Base-by-base conservation (phyloP, 1,140 invertebrate genomes). In the Tetraneura akinire region DNA sequence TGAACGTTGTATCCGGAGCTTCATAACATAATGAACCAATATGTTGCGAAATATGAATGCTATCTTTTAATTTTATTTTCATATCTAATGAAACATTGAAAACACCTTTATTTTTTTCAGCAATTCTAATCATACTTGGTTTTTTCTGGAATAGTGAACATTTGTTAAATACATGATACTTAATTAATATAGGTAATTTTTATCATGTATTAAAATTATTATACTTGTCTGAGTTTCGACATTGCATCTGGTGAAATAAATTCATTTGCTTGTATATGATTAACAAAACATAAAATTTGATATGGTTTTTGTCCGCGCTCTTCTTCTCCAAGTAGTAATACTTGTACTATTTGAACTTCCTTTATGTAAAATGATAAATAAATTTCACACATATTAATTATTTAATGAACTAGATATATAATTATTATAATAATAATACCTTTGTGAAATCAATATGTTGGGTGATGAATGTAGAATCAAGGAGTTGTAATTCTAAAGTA, bases 241-340 rank as follows among this genome's bases (percentile, higher is more conserved):
- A 98, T 97, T 21, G 96, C 96, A 87, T 97, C 96, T 18, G 95
- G 93, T 1, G 95, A 95, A 84, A 98, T 97, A 85, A 97, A 97
- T 83, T 96, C 94, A 83, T 94, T 92, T 86, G 95, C 95, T 80
- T 91, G 91, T 84, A 96, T 93, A 84, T 95, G 92, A 82, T 92
- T 93, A 1, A 97, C 90, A 86, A 97, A 98, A 86, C 96, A 98
- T 85, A 97, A 90, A 1, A 94, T 93, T 87, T 97, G 95, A 85
- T 93, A 94, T 83, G 94, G 93, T 83, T 91, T 92, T 85, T 96
- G 94, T 3, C 94, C 94, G 60, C 93, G 88, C 86, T 97, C 96
- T 85, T 97, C 95, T 85, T 97, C 96, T n/a, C 94, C 95, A n/a
- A 96, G 88, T n/a, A 97, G 91, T 66, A 96, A 85, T 0, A 93